These are phyloP conservation scores for Hafferia zeledoni DNA, from an alignment of 2,797 vertebrate genomes.

Conservation along the genomic window DNA sequence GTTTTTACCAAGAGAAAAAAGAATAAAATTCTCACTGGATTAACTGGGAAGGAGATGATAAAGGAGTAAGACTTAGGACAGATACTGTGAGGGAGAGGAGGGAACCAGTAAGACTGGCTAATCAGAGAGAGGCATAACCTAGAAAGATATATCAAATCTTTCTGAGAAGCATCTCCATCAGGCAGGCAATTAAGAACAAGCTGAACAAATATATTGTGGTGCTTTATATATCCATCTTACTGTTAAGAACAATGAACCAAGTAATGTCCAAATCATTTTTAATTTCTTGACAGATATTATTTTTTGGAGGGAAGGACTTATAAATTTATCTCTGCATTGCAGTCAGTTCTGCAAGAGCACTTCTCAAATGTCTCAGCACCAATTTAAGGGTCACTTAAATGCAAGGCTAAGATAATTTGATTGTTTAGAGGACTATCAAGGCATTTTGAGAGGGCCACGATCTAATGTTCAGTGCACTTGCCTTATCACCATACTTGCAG, in stretches of 20 bases:
- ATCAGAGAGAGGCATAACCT: neutral
- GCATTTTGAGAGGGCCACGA: neutral
- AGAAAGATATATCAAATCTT: neutral
- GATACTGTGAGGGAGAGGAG: neutral
- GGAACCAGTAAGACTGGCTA: neutral
- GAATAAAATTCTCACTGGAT: neutral
- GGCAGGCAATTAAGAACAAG: neutral
- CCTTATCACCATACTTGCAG: neutral
- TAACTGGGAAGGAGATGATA: neutral
- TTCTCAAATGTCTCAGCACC: neutral
- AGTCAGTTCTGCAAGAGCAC: neutral
- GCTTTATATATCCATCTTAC: neutral
- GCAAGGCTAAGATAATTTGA: neutral
- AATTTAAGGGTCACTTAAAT: neutral
- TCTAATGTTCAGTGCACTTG: neutral
- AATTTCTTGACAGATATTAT: neutral
- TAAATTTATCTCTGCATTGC: neutral
- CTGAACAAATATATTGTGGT: neutral
- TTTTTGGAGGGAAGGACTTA: fast-evolving
- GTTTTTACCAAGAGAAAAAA: neutral
- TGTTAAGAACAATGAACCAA: neutral
- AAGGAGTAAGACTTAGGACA: neutral
- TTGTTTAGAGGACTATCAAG: neutral
- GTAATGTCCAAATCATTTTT: neutral
- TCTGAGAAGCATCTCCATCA: neutral